phyloP scores from a whole-genome alignment of 2,888 invertebrate species.

The Pinctada fucata region DNA sequence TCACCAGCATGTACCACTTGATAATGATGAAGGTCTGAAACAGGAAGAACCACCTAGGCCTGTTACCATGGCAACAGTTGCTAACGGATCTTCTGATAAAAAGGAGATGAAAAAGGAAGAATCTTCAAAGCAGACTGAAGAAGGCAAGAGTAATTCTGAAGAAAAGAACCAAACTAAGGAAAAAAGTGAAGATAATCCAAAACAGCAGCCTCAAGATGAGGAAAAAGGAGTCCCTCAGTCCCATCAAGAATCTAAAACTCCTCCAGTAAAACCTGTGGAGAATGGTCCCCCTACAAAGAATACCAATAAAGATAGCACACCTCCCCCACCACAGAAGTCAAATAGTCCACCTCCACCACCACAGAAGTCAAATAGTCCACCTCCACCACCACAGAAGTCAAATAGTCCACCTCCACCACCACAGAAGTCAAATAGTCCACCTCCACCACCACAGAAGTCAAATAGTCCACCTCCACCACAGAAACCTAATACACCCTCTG shows the following conservation, averaged over 20 bases:
- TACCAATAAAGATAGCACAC: background rate
- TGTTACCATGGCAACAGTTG: no score
- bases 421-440: background rate
- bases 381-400: background rate
- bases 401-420: background rate
- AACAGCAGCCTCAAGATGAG: background rate
- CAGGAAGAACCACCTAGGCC: no score
- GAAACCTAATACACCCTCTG: background rate
- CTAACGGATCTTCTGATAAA: no score
- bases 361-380: background rate
- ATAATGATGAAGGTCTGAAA: background rate
- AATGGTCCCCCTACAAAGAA: background rate
- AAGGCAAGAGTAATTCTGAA: background rate
- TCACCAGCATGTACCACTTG: slow-evolving; percentile 26
- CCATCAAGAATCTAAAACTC: background rate
- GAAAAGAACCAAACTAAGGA: background rate
- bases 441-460: background rate
- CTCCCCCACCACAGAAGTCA: background rate
- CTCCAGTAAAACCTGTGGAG: background rate
- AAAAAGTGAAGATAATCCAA: background rate
- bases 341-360: background rate
- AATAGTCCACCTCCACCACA: background rate
- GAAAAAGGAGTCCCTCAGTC: background rate
- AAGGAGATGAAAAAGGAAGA: background rate
- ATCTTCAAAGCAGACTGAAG: background rate